phyloP scores from a whole-genome alignment of 2,113 vertebrate genomes.

The Corythornis madagascariensis region DNA sequence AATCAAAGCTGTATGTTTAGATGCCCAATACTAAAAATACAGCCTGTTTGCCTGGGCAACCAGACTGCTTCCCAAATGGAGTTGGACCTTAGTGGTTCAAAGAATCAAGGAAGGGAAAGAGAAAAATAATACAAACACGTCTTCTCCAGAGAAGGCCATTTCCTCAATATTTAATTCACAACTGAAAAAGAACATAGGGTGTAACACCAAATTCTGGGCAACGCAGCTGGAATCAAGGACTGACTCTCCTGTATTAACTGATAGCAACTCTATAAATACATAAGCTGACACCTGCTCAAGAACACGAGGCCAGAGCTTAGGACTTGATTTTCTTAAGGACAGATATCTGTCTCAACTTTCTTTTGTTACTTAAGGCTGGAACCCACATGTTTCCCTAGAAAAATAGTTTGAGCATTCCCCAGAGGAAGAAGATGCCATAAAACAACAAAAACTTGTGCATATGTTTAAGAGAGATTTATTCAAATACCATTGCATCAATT shows the following conservation, averaged over 20 bases:
- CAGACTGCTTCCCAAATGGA: background rate
- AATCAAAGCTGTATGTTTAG: background rate
- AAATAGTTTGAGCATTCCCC: background rate
- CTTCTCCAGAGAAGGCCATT: background rate
- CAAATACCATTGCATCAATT: background rate
- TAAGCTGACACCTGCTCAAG: background rate
- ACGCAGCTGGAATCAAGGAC: background rate
- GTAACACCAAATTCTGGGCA: background rate
- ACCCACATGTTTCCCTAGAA: background rate
- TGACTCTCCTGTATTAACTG: background rate
- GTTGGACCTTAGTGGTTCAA: background rate
- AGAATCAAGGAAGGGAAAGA: constrained; percentile 1
- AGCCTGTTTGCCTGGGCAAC: background rate
- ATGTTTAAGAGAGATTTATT: background rate
- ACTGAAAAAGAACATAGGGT: background rate
- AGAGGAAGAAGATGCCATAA: background rate
- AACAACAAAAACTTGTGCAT: background rate
- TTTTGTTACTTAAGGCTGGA: background rate
- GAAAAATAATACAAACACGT: background rate
- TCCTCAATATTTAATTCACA: constrained; percentile 14
- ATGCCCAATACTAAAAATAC: background rate
- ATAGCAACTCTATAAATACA: background rate
- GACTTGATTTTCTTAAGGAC: background rate
- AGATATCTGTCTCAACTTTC: background rate
- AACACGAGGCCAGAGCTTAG: background rate